Base-by-base conservation (phyloP, 2,888 invertebrate genomes). In the Drosophila buzzatii region DNA sequence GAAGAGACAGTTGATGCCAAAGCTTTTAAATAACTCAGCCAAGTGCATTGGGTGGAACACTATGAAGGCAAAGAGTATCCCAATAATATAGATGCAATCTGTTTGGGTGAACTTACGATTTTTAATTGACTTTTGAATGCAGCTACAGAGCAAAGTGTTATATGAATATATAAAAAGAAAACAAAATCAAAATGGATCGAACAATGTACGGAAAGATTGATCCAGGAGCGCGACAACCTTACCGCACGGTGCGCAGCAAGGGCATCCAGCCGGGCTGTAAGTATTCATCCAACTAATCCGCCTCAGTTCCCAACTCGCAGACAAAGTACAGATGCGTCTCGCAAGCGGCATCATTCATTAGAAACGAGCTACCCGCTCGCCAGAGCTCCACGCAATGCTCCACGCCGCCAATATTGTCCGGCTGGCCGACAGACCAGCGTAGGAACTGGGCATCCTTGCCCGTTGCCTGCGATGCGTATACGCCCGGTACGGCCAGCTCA, bases 161-260 rank as follows among this genome's bases (percentile, higher is more conserved):
- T 41, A 55, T 55, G 4, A 4, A 37, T 16, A 37, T 20, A 20
- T 20, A 20, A 8, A 41, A 2, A n/a, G 12, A 41, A 41, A n/a
- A 41, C 6, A 0, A 20, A 23, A 16, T 37, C 35, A 51, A 69
- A 49, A 97, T 97, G 97, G 97, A 97, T 95, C 95, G 97, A 92
- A 96, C 97, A 93, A 97, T 97, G 97, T 97, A 97, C 93, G 97
- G 97, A 83, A 97, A 97, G 94, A 95, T 97, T 91, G 95, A 96
- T 92, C 97, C 97, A 62, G 97, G 97, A 90, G 96, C 96, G 92
- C 95, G 97, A 93, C 96, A 97, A 91, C 97, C 97, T 60, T 97
- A 97, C 93, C 95, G 97, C 93, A 97, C 97, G 93, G 94, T 96
- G 92, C 96, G 95, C 93, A 94, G 96, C 94, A 96, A 96, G 94